Percentiles rank a stretch among this genome's conserved stretches.
phyloP scores from a whole-genome alignment of 2,797 vertebrate species.

The Melanotaenia boesemani region DNA sequence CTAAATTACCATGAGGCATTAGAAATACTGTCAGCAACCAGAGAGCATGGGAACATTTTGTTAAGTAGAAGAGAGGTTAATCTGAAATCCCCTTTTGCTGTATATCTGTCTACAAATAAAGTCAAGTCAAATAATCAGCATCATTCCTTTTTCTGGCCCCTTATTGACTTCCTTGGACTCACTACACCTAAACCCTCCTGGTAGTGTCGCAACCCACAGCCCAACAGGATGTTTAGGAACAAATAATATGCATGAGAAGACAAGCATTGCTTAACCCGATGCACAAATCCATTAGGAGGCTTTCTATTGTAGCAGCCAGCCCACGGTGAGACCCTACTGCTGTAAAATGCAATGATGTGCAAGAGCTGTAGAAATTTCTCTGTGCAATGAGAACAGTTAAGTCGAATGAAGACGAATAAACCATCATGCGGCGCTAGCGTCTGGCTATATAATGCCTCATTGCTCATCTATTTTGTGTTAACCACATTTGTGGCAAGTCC shows the following conservation, averaged over 20 bases:
- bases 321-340: slow-evolving; percentile 50
- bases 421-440: slow-evolving; percentile 31
- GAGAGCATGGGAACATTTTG: slow-evolving; percentile 30
- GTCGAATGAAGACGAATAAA: slow-evolving; percentile 32
- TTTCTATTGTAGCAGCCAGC: slow-evolving; percentile 59
- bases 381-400: slow-evolving; percentile 37
- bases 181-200: slow-evolving; percentile 54
- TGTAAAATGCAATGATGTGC: slow-evolving; percentile 71
- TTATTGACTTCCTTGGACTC: slow-evolving; percentile 28
- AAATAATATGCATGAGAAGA: slow-evolving; percentile 76
- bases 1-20: background rate
- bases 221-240: slow-evolving; percentile 61
- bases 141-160: slow-evolving; percentile 33
- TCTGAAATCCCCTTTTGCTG: slow-evolving; percentile 7
- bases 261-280: slow-evolving; percentile 61
- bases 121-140: slow-evolving; percentile 29
- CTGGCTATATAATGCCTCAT: slow-evolving; percentile 47
- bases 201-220: slow-evolving; percentile 55
- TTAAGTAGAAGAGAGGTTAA: slow-evolving; percentile 10
- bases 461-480: slow-evolving; percentile 46
- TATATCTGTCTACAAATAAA: slow-evolving; percentile 31
- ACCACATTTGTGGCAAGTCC: slow-evolving; percentile 33
- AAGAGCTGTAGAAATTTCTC: slow-evolving; percentile 68
- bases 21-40: slow-evolving; percentile 25
- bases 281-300: slow-evolving; percentile 74